phyloP scores from a whole-genome alignment of 1,140 invertebrate species.

The Formica exsecta region DNA sequence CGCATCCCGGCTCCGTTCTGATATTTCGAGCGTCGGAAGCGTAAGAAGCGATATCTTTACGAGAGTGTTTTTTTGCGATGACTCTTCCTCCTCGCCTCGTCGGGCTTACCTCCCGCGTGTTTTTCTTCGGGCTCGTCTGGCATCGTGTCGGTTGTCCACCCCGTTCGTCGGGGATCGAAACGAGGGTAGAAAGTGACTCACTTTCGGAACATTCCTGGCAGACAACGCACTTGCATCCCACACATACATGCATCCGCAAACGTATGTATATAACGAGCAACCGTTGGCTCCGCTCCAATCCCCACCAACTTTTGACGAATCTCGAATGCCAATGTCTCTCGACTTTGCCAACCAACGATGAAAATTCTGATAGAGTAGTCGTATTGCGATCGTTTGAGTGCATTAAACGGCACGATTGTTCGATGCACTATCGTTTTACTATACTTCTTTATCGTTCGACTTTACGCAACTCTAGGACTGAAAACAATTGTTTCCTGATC shows the following conservation, averaged over 20 bases:
- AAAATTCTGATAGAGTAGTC: slow-evolving; percentile 36
- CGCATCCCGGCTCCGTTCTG: slow-evolving; percentile 29
- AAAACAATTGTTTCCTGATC: background rate
- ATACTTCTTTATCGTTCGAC: background rate
- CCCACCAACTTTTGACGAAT: slow-evolving; percentile 62
- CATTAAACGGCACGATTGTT: slow-evolving; percentile 39
- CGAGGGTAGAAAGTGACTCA: slow-evolving; percentile 73
- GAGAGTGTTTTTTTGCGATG: slow-evolving; percentile 58
- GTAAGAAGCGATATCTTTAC: slow-evolving; percentile 73
- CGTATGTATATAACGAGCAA: slow-evolving; percentile 1
- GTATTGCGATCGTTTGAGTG: slow-evolving; percentile 2
- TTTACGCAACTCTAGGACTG: background rate
- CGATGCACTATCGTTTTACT: background rate
- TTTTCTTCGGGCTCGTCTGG: slow-evolving; percentile 64
- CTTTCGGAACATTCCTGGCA: slow-evolving; percentile 66
- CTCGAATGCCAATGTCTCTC: slow-evolving; percentile 26
- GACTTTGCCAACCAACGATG: slow-evolving; percentile 27
- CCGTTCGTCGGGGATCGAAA: slow-evolving; percentile 60
- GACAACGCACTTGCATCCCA: slow-evolving; percentile 60
- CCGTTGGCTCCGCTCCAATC: slow-evolving; percentile 28
- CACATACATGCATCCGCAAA: background rate
- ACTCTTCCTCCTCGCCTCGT: slow-evolving; percentile 30
- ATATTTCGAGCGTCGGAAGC: slow-evolving; percentile 69
- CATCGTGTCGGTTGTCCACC: slow-evolving; percentile 49
- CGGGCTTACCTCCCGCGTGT: slow-evolving; percentile 62